A percentile compares a stretch with the other conserved stretches of the same genome.
Evolutionary conservation across 1,140 invertebrate genomes (phyloP).

Genomic region (Zophobas atratus): DNA sequence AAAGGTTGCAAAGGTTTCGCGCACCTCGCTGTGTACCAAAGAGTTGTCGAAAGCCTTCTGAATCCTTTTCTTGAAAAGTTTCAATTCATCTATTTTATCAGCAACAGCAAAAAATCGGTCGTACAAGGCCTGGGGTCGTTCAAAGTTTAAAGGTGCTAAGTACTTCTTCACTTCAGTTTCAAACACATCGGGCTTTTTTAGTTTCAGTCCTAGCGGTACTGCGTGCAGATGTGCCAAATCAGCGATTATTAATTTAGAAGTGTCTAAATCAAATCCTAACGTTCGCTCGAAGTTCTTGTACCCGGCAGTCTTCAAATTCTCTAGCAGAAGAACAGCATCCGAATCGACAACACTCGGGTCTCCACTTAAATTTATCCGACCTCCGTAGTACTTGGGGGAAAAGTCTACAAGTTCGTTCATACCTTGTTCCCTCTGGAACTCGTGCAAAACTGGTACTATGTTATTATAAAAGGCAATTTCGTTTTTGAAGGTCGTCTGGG

Average conservation of each 20-base stretch:
- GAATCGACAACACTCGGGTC: slow-evolving; percentile 52
- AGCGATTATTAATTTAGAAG: slow-evolving; percentile 62
- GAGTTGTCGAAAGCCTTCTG: slow-evolving; percentile 57
- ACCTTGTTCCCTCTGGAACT: slow-evolving; percentile 52
- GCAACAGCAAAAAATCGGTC: not conserved
- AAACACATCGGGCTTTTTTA: slow-evolving; percentile 68
- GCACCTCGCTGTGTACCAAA: too few relatives aligned
- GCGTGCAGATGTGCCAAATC: slow-evolving; percentile 67
- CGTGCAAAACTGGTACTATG: slow-evolving; percentile 54
- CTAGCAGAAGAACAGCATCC: slow-evolving; percentile 64
- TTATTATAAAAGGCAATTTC: slow-evolving; percentile 59
- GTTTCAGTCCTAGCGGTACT: slow-evolving; percentile 64
- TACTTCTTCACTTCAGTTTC: slow-evolving; percentile 61
- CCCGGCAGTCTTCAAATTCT: slow-evolving; percentile 64
- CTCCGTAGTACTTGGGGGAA: slow-evolving; percentile 56
- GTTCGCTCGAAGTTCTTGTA: slow-evolving; percentile 62
- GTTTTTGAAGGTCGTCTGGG: slow-evolving; percentile 66
- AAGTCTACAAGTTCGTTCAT: slow-evolving; percentile 43
- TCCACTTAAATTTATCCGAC: slow-evolving; percentile 51
- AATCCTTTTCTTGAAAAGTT: slow-evolving; percentile 12
- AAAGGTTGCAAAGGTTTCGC: slow-evolving; percentile 67
- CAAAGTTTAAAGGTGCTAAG: slow-evolving; percentile 61
- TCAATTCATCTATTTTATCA: slow-evolving; percentile 15
- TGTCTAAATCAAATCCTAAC: slow-evolving; percentile 65
- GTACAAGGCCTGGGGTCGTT: slow-evolving; percentile 10